These are phyloP conservation scores for Pinna nobilis DNA, from an alignment of 1,140 invertebrate species.

Conservation along the genomic window DNA sequence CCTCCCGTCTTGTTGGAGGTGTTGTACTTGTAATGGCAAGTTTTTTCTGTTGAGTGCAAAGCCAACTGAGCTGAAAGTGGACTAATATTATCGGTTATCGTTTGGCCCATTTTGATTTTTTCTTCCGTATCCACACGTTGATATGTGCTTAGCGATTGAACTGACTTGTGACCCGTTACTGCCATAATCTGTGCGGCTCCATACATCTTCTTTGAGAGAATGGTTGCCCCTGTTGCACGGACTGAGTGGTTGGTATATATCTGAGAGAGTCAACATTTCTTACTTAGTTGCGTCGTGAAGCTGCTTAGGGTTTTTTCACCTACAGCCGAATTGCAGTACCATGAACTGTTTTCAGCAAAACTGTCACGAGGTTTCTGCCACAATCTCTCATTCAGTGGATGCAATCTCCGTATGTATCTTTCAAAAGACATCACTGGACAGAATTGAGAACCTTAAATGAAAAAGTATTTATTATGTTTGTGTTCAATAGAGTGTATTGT, in stretches of 20 bases:
- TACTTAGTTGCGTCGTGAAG: conserved; percentile 31
- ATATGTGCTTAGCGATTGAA: conserved; percentile 9
- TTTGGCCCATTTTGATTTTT: conserved; percentile 20
- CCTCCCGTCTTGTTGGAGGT: too few species aligned
- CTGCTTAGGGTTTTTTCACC: conserved; percentile 19
- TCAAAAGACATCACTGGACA: too few species aligned
- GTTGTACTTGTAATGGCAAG: too few species aligned
- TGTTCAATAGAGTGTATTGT: too few species aligned
- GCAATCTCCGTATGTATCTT: neutral
- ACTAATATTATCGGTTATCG: too few species aligned
- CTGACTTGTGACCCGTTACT: conserved; percentile 20
- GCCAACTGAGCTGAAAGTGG: too few species aligned
- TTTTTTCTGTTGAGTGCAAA: too few species aligned
- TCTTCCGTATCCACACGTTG: conserved; percentile 15
- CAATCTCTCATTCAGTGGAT: conserved; percentile 21
- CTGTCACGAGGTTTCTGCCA: conserved; percentile 26
- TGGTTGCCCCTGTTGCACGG: conserved; percentile 21
- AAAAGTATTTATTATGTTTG: too few species aligned
- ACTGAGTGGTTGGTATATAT: conserved; percentile 39
- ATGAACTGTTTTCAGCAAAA: neutral
- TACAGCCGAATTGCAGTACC: conserved; percentile 19
- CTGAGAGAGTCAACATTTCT: conserved; percentile 5
- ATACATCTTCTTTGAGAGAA: conserved; percentile 26
- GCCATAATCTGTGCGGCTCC: conserved; percentile 26
- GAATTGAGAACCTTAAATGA: too few species aligned